Evolutionary conservation across 64 coral and sea anemone genomes (phyloP).

Genomic region (Montipora sp.): DNA sequence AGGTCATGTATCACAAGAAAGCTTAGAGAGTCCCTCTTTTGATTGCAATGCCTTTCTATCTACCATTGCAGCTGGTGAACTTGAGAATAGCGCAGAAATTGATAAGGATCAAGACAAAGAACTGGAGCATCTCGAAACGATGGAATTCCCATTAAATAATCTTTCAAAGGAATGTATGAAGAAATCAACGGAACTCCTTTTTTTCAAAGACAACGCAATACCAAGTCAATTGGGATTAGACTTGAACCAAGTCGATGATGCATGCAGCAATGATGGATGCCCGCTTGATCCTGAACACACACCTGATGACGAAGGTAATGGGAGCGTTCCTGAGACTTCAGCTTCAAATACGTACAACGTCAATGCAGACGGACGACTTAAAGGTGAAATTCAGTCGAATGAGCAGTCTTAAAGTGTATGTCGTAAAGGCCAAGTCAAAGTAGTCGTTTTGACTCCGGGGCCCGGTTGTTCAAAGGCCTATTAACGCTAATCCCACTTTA

Average conservation of each 20-base stretch:
- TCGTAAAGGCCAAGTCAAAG: no score
- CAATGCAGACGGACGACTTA: background rate
- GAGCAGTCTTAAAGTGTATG: no score
- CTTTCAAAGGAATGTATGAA: constrained; percentile 17
- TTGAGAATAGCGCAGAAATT: background rate
- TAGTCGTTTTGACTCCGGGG: no score
- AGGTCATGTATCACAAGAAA: background rate
- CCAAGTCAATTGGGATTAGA: background rate
- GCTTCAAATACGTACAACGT: background rate
- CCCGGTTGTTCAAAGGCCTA: no score
- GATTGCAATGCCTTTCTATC: background rate
- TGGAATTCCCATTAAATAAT: constrained; percentile 21
- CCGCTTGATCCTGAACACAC: background rate
- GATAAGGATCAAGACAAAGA: background rate
- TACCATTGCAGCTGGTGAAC: background rate
- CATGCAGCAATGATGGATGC: background rate
- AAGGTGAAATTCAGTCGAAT: constrained; percentile 2
- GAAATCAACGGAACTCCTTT: background rate
- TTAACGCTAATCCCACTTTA: no score
- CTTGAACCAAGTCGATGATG: background rate
- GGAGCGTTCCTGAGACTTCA: background rate
- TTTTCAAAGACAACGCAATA: constrained; percentile 5
- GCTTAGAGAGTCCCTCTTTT: background rate
- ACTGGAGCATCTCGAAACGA: constrained; percentile 13
- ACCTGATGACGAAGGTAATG: background rate